Base-by-base conservation (phyloP, 2,113 vertebrate genomes). In the Trinectes maculatus region DNA sequence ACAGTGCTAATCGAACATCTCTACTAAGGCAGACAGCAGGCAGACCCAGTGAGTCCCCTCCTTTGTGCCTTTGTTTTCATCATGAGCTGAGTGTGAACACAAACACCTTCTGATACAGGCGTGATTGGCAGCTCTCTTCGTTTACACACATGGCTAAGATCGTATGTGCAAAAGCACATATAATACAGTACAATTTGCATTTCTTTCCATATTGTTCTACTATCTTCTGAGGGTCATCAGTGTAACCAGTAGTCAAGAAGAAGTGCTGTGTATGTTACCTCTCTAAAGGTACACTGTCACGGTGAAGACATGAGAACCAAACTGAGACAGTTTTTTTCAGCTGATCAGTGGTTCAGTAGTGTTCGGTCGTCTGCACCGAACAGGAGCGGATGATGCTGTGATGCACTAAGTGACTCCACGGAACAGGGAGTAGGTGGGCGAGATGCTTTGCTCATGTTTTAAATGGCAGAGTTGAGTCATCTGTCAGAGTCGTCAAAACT, bases 391-490 rank as follows among this genome's bases (percentile, higher is more conserved):
- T 62, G 24, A 53, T 51, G 52, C 39, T 25, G 67, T 47, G 46
- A n/a, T 52, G 40, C 60, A 36, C 37, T 31, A 33, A 49, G 29
- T 62, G 53, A 72, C 67, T 73, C 22, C 10, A 26, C 48, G 58
- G 80, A 80, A 59, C 74, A 75, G 19, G 55, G 43, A 54, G 59
- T 71, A 48, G 71, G 68, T 56, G 70, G 63, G 66, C 62, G 42
- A 77, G 78, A 81, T 80, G 67, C 53, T 79, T 66, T 74, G 73
- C 79, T 74, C 33, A 43, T 40, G 34, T 81, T 64, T 77, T 82
- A 83, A 84, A 85, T 82, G 76, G 77, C 77, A 53, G 26, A 33
- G 59, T 70, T 80, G 82, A 79, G 78, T 85, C 83, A 80, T 84
- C 71, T 55, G 64, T 83, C 85, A 82, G 77, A 29, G 69, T 52